A percentile compares a stretch with the other conserved stretches of the same genome.
Conservation (phyloP, 2,113 vertebrate genomes). For the Hyaena hyaena region DNA sequence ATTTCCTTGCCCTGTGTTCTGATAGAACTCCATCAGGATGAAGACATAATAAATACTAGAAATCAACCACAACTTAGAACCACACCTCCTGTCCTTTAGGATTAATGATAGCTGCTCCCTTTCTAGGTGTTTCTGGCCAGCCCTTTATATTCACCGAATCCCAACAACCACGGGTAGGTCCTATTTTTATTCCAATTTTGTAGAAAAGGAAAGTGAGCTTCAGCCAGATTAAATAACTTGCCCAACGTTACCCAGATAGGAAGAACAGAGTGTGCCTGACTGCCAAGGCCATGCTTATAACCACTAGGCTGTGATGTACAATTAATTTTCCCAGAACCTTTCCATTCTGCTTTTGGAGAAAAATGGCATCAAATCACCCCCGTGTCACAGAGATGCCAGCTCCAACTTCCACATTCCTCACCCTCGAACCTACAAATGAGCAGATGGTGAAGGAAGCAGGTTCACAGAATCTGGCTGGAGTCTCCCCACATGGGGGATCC, state of each 20-base stretch:
- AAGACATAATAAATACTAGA: neutral
- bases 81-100: neutral
- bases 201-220: neutral
- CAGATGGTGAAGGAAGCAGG: neutral
- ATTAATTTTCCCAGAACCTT: neutral
- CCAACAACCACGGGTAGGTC: neutral
- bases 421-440: neutral
- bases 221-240: neutral
- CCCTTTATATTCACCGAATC: neutral
- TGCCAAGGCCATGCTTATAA: neutral
- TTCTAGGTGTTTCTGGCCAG: neutral
- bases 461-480: neutral
- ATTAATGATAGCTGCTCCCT: neutral
- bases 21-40: too few species aligned
- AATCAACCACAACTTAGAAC: neutral
- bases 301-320: neutral
- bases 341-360: neutral
- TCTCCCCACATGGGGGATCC: neutral
- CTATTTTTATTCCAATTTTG: neutral
- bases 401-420: neutral
- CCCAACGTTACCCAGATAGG: neutral
- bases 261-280: neutral
- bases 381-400: fast-evolving
- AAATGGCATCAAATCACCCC: neutral
- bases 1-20: neutral